Percentiles rank a stretch among this genome's conserved stretches.
phyloP scores from a whole-genome alignment of 2,797 vertebrate species.

The Pyrocephalus nanus region DNA sequence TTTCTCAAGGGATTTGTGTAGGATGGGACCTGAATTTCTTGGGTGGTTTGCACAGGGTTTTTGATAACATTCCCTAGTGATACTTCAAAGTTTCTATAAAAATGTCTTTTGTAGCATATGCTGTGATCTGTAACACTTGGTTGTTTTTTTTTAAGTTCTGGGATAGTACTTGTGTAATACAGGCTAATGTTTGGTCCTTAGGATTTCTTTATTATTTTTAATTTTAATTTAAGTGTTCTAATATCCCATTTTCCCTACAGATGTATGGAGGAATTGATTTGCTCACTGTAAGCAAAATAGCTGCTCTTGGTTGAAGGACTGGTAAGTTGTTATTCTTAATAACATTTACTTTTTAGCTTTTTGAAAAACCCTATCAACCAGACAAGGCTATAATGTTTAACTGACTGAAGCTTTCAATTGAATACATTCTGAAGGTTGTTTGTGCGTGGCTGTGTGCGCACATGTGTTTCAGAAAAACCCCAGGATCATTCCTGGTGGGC shows the following conservation, averaged over 20 bases:
- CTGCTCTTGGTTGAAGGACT: slow-evolving; percentile 61
- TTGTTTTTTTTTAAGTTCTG: background rate
- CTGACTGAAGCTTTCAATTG: background rate
- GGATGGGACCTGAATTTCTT: background rate
- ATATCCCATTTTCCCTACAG: slow-evolving; percentile 62
- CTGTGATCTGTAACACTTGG: background rate
- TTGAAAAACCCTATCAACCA: background rate
- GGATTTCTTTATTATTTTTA: background rate
- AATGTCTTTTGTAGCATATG: background rate
- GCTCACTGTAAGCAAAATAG: slow-evolving; percentile 45
- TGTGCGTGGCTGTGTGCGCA: background rate
- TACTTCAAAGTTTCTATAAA: background rate
- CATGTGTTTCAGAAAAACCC: background rate
- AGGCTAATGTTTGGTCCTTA: background rate
- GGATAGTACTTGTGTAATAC: background rate
- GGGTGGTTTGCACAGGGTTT: background rate
- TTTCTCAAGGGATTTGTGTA: background rate
- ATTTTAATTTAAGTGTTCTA: slow-evolving; percentile 2
- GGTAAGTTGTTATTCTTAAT: slow-evolving; percentile 74
- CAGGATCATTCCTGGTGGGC: background rate
- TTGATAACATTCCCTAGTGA: background rate
- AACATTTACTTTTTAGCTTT: slow-evolving; percentile 39
- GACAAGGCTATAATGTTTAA: background rate
- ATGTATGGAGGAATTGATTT: slow-evolving; percentile 53
- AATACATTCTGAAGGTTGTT: background rate